phyloP scores from a whole-genome alignment of 2,797 vertebrate genomes.

The Antennarius maculatus region DNA sequence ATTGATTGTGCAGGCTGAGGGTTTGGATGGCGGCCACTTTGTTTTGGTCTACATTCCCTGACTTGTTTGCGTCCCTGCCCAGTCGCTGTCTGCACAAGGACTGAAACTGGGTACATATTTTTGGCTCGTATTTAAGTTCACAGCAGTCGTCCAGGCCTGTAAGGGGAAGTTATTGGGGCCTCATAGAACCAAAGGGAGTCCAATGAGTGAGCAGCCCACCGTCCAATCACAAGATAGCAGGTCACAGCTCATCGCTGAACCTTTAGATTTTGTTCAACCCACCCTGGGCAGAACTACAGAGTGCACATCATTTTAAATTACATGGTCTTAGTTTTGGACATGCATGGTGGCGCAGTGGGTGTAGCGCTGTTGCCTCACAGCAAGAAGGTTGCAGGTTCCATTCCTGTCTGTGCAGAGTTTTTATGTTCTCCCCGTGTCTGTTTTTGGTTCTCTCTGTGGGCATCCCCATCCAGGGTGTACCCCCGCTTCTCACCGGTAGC shows the following conservation, averaged over 20 bases:
- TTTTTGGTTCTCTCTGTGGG: too few species aligned
- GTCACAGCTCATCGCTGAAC: constrained; percentile 18
- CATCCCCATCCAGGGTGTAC: too few species aligned
- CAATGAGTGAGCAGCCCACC: background rate
- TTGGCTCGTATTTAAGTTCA: background rate
- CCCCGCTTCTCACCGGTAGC: too few species aligned
- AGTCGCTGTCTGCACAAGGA: background rate
- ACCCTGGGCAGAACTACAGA: constrained; percentile 12
- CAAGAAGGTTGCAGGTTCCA: too few species aligned
- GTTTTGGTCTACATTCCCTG: constrained; percentile 31
- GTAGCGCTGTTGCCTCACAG: too few species aligned
- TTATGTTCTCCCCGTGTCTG: too few species aligned
- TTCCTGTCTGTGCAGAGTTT: too few species aligned
- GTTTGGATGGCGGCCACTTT: constrained; percentile 51
- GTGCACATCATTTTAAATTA: constrained; percentile 36
- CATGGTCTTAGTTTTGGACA: constrained; percentile 10
- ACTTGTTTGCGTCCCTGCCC: constrained; percentile 3
- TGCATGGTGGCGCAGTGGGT: too few species aligned
- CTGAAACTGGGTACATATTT: background rate
- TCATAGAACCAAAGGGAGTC: background rate
- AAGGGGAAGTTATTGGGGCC: background rate
- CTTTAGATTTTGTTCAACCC: constrained; percentile 4
- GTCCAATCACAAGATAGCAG: constrained; percentile 22
- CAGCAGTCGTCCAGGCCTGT: background rate
- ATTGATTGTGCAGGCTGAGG: constrained; percentile 45